These are phyloP conservation scores for Micoletzkya japonica DNA, from an alignment of 2,888 invertebrate species.

Conservation along the genomic window DNA sequence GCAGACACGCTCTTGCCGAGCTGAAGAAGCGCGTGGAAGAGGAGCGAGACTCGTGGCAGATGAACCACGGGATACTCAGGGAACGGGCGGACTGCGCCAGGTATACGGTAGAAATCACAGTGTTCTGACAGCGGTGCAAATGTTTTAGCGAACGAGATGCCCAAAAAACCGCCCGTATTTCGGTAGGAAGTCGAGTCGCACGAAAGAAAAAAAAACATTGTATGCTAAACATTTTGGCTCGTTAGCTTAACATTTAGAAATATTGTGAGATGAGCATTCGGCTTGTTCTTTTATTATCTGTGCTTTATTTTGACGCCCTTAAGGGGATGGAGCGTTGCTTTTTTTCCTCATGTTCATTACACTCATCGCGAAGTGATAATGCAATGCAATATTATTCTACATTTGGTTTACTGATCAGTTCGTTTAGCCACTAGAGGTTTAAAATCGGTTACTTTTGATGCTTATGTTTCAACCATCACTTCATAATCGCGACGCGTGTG, in stretches of 20 bases:
- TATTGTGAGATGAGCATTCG: too few relatives aligned
- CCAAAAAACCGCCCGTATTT: not conserved
- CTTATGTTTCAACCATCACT: too few relatives aligned
- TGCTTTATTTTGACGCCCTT: too few relatives aligned
- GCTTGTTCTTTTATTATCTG: too few relatives aligned
- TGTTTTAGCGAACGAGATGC: not conserved
- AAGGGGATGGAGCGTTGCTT: too few relatives aligned
- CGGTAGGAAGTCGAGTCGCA: not conserved
- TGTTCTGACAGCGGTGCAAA: not conserved
- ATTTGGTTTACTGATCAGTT: too few relatives aligned
- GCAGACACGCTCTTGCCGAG: not conserved
- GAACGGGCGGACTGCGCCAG: conserved; percentile 46
- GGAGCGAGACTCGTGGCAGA: conserved; percentile 33
- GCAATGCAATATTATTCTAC: too few relatives aligned
- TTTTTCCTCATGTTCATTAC: too few relatives aligned
- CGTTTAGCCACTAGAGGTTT: too few relatives aligned
- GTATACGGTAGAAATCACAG: not conserved
- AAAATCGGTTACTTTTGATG: too few relatives aligned
- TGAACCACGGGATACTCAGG: conserved; percentile 36
- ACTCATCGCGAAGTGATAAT: too few relatives aligned
- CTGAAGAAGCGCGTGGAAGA: conserved; percentile 13
- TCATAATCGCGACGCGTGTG: too few relatives aligned
- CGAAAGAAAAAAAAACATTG: not conserved
- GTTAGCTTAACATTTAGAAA: not conserved
- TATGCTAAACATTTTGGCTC: not conserved